phyloP scores from a whole-genome alignment of 2,113 vertebrate species.

The Microcebus jonahi region DNA sequence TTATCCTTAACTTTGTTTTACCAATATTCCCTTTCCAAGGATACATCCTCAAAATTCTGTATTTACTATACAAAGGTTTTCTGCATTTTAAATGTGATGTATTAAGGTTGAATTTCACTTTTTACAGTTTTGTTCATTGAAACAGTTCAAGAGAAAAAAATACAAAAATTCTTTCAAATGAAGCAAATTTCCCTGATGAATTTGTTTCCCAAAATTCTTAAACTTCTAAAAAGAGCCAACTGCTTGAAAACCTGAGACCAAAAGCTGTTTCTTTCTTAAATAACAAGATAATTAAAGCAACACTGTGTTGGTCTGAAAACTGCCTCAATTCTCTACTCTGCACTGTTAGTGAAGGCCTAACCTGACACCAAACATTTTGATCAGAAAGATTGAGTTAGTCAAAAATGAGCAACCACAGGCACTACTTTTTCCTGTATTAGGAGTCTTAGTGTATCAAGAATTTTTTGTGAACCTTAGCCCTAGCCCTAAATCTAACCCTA shows the following conservation, averaged over 20 bases:
- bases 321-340: background rate
- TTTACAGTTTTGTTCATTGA: background rate
- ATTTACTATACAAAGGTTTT: background rate
- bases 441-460: background rate
- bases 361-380: background rate
- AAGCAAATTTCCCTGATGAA: slow-evolving; percentile 29
- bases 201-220: background rate
- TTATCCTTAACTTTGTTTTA: background rate
- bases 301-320: background rate
- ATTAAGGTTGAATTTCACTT: background rate
- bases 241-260: background rate
- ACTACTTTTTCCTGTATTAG: background rate
- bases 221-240: background rate
- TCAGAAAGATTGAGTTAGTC: background rate
- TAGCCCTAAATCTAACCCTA: no score
- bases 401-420: background rate
- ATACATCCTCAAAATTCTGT: background rate
- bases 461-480: background rate
- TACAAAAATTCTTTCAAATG: background rate
- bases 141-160: background rate
- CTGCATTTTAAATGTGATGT: background rate
- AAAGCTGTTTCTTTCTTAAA: background rate
- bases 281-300: background rate
- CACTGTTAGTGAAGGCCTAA: background rate
- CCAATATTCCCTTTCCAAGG: background rate